Evolutionary conservation across 2,113 vertebrate species (phyloP), one percentile per base, ranked within the genome.

Genomic region (Megalops atlanticus): DNA sequence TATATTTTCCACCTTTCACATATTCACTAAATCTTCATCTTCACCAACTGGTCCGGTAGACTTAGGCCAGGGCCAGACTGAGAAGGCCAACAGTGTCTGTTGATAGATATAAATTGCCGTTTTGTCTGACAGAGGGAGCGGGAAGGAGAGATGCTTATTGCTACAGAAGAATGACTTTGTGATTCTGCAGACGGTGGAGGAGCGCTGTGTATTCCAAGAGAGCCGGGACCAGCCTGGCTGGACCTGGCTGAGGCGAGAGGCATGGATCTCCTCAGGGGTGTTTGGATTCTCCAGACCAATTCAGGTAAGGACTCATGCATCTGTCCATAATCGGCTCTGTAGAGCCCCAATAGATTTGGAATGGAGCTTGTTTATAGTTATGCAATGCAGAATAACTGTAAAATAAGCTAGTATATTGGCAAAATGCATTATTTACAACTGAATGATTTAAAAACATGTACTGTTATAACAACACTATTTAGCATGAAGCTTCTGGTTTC

Each of bases 241-340:
- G 85, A 95, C 94, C 3, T 89, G 70, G 15, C 78, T 95, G 31
- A 92, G 82, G 68, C 90, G 94, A 24, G 93, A 95, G 79, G 94
- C 94, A 0, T 95, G 94, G 94, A 93, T 95, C 79, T 92, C 92
- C 11, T 95, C 94, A 8, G 85, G 87, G 14, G 88, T 95, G 58
- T 95, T 91, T 18, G 94, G 94, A 16, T 91, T 95, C 83, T 95
- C 94, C 82, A 90, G 92, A 86, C 92, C 94, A 6, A 95, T 95
- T 73, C 94, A 95, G 93, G 94, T 94, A 88, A 71, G 49, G 41
- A 11, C 69, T 7, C 1, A 8, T 64, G 35, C 2, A 10, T 18
- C 35, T 14, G 15, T 33, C 18, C 10, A 2, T 75, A 45, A 40
- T 36, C 8, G 31, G 36, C 21, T 10, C 31, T 16, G 7, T 16